Conservation (phyloP, 2,113 vertebrate genomes). For the Amphiprion ocellaris region DNA sequence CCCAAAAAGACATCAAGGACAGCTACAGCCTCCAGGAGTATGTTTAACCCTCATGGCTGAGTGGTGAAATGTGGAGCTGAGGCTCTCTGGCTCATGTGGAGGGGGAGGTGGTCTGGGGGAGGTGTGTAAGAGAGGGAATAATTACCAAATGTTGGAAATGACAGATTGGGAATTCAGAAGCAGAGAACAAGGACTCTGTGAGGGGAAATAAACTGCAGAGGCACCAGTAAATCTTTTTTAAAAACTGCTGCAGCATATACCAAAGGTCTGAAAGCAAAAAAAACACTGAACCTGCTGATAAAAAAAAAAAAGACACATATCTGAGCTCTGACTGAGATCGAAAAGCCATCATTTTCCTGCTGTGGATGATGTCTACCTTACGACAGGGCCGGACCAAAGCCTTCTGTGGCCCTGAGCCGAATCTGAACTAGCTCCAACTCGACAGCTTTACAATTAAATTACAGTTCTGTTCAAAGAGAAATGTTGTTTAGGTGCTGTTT, state of each 20-base stretch:
- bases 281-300: conserved; percentile 27
- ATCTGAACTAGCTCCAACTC: neutral
- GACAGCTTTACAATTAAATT: neutral
- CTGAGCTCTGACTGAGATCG: conserved; percentile 6
- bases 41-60: conserved; percentile 78
- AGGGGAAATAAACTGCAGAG: conserved; percentile 5
- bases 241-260: conserved; percentile 31
- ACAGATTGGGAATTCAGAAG: conserved; percentile 51
- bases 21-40: conserved; percentile 92
- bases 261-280: conserved; percentile 52
- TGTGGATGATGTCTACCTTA: conserved; percentile 10
- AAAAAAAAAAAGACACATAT: neutral
- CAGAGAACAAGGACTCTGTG: conserved; percentile 1
- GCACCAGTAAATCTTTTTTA: conserved; percentile 30
- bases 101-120: conserved; percentile 17
- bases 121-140: conserved; percentile 30
- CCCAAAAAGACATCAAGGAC: conserved; percentile 76
- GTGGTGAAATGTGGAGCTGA: conserved; percentile 35
- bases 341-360: conserved; percentile 43
- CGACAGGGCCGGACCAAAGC: conserved; percentile 22
- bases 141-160: conserved; percentile 64
- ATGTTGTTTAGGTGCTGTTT: no score
- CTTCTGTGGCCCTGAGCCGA: neutral
- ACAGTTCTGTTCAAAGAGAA: no score
- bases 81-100: conserved; percentile 34